Base-by-base conservation (phyloP, 1,140 invertebrate genomes). In the Drosophila pachea region DNA sequence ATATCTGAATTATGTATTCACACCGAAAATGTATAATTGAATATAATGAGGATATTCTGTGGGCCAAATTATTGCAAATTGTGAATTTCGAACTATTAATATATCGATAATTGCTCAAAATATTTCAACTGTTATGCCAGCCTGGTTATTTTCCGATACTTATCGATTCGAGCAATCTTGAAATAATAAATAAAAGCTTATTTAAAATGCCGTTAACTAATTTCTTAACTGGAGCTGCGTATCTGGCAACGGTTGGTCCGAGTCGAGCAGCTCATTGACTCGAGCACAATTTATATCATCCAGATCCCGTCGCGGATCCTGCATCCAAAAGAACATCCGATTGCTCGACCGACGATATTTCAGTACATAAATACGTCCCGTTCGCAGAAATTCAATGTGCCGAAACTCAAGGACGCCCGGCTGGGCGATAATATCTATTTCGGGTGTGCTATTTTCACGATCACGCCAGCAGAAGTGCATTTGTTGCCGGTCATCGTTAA, bases 381-480 rank as follows among this genome's bases (percentile, higher is more conserved):
- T 98, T 55, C 96, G 98, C 83, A 98, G 99, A 83, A 98, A 95
- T 33, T 94, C 92, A 0, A 99, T 96, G 76, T 93, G 93, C 49
- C 97, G 95, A 90, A 99, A 99, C 89, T 99, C 98, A 83, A 97
- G 96, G 88, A 98, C 97, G 89, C 99, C 98, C 16, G 97, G 98
- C 75, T 98, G 98, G 68, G 99, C 98, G 16, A 99, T 95, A 35
- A 99, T 90, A 91, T 99, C 98, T 88, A 93, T 90, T 73, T 93
- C 92, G 0, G 82, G 48, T 38, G 91, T 87, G n/a, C 90, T 91
- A 7, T 93, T 93, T 7, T 93, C 93, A 8, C 97, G 92, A 90
- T 99, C 97, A 91, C 97, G 98, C 98, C 98, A 99, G 88, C 97
- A 98, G 83, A 99, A 97, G 90, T 99, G 97, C 93, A 98, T 95